Conservation (phyloP, 2,797 vertebrate species). For the Macrochelys suwanniensis region DNA sequence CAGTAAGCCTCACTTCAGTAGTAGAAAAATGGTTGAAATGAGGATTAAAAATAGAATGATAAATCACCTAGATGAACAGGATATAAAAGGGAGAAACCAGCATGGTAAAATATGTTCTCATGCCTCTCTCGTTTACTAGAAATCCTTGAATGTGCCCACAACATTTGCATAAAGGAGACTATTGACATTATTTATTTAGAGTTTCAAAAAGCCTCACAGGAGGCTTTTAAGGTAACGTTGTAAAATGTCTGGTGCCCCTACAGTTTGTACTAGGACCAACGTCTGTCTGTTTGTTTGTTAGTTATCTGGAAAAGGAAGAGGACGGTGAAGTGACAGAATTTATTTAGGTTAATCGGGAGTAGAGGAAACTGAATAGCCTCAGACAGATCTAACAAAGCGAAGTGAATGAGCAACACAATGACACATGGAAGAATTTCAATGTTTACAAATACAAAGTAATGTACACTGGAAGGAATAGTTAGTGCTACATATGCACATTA, state of each 20-base stretch:
- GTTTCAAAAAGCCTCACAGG: neutral
- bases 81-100: neutral
- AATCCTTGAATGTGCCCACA: neutral
- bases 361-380: neutral
- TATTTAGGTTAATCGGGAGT: neutral
- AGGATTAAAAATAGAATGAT: conserved; percentile 17
- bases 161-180: neutral
- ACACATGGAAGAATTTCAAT: neutral
- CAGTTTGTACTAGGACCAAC: neutral
- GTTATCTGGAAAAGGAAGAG: neutral
- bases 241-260: neutral
- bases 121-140: neutral
- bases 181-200: conserved; percentile 28
- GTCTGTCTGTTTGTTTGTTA: neutral
- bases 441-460: neutral
- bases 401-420: neutral
- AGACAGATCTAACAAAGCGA: neutral
- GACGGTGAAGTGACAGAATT: neutral
- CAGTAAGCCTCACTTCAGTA: neutral
- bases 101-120: neutral
- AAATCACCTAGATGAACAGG: neutral
- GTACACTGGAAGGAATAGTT: neutral
- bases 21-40: conserved; percentile 14
- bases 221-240: neutral
- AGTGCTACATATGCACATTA: neutral